A percentile compares a stretch with the other conserved stretches of the same genome.
phyloP scores from a whole-genome alignment of 2,797 vertebrate genomes.

The Lepidocolaptes lacrymiger region DNA sequence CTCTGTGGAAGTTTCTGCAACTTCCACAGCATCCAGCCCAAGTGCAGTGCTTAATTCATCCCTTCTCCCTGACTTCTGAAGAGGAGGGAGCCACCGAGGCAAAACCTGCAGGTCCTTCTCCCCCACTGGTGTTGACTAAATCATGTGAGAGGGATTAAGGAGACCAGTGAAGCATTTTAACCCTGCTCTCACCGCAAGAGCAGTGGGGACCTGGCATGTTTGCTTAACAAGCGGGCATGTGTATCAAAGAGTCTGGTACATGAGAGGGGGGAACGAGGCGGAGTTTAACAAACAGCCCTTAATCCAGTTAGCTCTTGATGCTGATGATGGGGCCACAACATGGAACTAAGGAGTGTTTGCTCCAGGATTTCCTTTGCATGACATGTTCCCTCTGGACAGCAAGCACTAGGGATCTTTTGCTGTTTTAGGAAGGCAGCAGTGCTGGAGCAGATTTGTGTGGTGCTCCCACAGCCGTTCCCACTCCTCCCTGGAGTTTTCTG shows the following conservation, averaged over 20 bases:
- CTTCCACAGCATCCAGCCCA: background rate
- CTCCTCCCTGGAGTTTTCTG: slow-evolving; percentile 14
- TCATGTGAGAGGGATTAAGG: slow-evolving; percentile 39
- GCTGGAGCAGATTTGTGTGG: background rate
- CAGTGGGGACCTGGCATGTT: background rate
- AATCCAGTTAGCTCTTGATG: background rate
- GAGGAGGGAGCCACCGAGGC: background rate
- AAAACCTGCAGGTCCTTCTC: background rate
- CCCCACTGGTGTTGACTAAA: slow-evolving; percentile 14
- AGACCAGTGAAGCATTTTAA: slow-evolving; percentile 32
- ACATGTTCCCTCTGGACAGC: accelerated
- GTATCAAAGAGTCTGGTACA: background rate
- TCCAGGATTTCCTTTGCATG: background rate
- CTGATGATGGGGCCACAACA: background rate
- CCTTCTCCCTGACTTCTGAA: background rate
- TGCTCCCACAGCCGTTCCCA: background rate
- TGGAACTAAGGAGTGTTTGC: background rate
- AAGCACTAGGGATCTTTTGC: background rate
- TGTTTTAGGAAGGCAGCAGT: background rate
- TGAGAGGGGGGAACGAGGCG: background rate
- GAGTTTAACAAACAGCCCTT: slow-evolving; percentile 14
- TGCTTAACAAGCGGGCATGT: background rate
- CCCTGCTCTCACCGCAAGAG: background rate
- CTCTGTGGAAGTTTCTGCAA: background rate
- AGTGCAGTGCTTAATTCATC: background rate